A percentile compares a stretch with the other conserved stretches of the same genome.
Conservation (phyloP, 2,888 invertebrate genomes). For the Micoletzkya japonica region DNA sequence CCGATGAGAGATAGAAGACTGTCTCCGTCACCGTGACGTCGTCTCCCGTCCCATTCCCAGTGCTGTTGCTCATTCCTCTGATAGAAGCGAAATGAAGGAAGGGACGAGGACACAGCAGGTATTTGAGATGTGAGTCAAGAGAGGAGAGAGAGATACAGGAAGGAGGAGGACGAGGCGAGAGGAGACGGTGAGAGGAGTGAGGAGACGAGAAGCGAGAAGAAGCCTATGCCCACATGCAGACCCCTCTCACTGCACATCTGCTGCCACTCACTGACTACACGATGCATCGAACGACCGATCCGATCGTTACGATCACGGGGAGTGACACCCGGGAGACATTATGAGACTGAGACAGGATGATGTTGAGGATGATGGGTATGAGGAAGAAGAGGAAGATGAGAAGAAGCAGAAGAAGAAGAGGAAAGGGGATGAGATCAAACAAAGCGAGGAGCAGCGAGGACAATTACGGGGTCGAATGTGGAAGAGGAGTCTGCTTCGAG, state of each 20-base stretch:
- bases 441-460: too few relatives aligned
- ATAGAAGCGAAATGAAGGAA: background rate
- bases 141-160: background rate
- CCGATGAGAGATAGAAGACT: conserved; percentile 52
- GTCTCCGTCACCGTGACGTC: conserved; percentile 29
- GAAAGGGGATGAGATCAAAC: too few relatives aligned
- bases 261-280: background rate
- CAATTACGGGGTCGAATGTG: too few relatives aligned
- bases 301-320: background rate
- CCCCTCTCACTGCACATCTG: background rate
- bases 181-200: background rate
- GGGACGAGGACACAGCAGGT: background rate
- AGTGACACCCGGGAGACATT: background rate
- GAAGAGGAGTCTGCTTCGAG: too few relatives aligned
- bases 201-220: background rate
- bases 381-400: background rate
- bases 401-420: background rate
- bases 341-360: conserved; percentile 12
- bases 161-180: background rate
- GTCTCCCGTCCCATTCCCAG: background rate
- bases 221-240: background rate
- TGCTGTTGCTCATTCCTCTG: too few relatives aligned
- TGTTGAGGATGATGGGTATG: background rate
- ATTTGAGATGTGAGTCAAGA: background rate
- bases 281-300: background rate